These are phyloP conservation scores for Laticauda colubrina DNA, from an alignment of 2,113 vertebrate species.

Conservation along the genomic window DNA sequence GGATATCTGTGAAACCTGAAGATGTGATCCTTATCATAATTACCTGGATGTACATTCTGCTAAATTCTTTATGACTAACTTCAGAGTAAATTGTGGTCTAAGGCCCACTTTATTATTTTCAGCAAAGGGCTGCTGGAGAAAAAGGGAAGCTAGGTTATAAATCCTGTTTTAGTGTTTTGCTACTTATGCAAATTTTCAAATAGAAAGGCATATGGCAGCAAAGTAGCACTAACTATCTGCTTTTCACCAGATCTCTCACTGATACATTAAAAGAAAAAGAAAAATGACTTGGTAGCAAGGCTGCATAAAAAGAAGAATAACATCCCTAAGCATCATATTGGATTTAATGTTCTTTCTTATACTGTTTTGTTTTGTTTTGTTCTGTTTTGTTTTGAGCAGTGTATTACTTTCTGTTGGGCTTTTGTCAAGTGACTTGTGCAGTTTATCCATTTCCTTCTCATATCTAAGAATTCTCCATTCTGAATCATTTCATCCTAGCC, in stretches of 20 bases:
- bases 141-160: conserved; percentile 46
- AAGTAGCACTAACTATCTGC: conserved; percentile 69
- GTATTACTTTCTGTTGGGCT: conserved; percentile 44
- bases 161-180: conserved; percentile 66
- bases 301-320: not conserved
- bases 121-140: conserved; percentile 44
- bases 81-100: not conserved
- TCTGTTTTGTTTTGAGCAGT: conserved; percentile 30
- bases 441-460: not conserved
- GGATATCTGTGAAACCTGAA: conserved; percentile 35
- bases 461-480: not conserved
- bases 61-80: not conserved
- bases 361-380: not conserved
- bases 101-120: conserved; percentile 51
- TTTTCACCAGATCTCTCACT: conserved; percentile 61
- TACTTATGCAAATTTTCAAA: conserved; percentile 69
- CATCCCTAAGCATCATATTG: conserved; percentile 21
- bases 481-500: not conserved
- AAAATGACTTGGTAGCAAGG: conserved; percentile 26
- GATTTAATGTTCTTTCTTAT: conserved; percentile 45
- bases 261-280: conserved; percentile 54
- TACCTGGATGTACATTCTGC: not conserved
- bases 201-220: conserved; percentile 67
- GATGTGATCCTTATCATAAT: not conserved
- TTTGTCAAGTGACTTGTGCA: conserved; percentile 29